phyloP scores from a whole-genome alignment of 2,797 vertebrate genomes.

The Uromys caudimaculatus region DNA sequence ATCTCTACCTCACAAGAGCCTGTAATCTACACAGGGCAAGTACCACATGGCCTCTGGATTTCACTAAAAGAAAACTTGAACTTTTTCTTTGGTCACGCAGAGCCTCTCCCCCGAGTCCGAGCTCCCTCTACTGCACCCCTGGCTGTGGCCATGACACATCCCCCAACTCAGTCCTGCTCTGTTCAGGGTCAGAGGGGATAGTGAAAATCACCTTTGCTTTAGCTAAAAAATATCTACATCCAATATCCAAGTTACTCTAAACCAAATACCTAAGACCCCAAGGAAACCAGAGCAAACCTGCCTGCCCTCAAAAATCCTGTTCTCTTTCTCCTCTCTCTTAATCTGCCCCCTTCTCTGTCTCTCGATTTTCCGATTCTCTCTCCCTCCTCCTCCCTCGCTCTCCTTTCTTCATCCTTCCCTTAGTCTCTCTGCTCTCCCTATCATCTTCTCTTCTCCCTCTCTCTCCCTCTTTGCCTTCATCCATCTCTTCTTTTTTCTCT shows the following conservation, averaged over 20 bases:
- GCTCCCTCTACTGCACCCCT: neutral
- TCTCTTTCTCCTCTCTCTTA: neutral
- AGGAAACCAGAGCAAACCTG: neutral
- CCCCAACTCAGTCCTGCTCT: neutral
- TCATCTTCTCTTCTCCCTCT: neutral
- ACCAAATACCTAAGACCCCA: neutral
- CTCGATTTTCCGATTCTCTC: neutral
- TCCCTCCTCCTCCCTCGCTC: too few species aligned
- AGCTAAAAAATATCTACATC: neutral
- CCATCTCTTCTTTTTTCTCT: too few species aligned
- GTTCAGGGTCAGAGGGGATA: neutral
- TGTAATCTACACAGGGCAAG: neutral
- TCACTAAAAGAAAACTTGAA: slow-evolving; percentile 8
- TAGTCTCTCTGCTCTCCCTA: too few species aligned
- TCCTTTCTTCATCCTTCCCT: neutral
- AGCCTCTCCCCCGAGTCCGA: neutral
- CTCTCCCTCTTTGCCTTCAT: too few species aligned
- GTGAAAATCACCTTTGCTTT: neutral
- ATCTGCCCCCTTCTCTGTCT: neutral
- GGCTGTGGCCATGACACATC: neutral
- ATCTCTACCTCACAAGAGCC: neutral
- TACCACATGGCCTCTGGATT: neutral
- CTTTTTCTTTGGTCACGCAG: neutral
- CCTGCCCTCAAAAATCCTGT: neutral
- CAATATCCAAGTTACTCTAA: neutral